Evolutionary conservation across 2,888 invertebrate genomes (phyloP), one percentile per base, ranked within the genome.

Genomic region (Cancer borealis): DNA sequence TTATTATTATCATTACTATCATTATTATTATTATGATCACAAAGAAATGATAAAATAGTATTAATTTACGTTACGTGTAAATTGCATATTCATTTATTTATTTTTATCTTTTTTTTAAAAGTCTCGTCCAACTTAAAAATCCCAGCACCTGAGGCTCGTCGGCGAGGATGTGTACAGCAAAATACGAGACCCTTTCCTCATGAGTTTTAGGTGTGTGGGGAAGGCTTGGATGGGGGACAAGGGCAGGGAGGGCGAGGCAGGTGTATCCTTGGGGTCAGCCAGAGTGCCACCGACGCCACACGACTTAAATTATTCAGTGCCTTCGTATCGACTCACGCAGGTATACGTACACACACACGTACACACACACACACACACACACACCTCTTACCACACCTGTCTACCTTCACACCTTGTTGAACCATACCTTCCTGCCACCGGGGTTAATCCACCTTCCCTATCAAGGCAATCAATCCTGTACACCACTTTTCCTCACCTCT

Each of bases 271-370:
- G 84, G 39, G 84, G 84, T 39, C 84, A 30, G 84, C 17, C 84
- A 39, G 6, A 79, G 84, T 84, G 84, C 39, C 84, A 84, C 84
- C 84, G 90, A 66, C 91, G 91, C 66, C 91, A 73, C 73, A 91
- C 73, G 54, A 91, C 73, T 73, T 91, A 12, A 91, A 91, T 73
- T 91, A 91, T 91, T 91, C 91, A 91, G 17, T 73, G n/a, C 91
- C 39, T 91, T 66, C 73, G 91, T 91, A 91, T 91, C 91, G 91
- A 91, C 91, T 73, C 60, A 17, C 89, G 46, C 89, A 66, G 60
- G 30, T 66, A 54, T 0, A 26, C 60, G 21, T 39, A 89, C 54
- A 21, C 60, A 26, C 54, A 26, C 30, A 54, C 91, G n/a, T n/a
- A n/a, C 60, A 17, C 89, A 17, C 47, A 66, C 39, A 17, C 45